Base-by-base conservation (phyloP, 2,113 vertebrate species). In the Antennarius striatus region DNA sequence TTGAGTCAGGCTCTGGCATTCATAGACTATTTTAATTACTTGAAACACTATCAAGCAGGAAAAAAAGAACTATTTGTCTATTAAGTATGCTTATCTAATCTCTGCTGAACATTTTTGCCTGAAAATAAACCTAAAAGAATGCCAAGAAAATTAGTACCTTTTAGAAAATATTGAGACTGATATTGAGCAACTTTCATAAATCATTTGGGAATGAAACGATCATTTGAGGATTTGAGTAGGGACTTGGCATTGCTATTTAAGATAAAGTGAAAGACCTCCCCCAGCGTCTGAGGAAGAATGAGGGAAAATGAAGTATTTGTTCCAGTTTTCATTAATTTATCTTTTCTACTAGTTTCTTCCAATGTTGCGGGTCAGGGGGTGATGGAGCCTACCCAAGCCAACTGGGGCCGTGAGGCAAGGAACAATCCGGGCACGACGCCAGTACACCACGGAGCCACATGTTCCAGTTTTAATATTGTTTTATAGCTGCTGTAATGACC, bases 1-100 rank as follows among this genome's bases (percentile, higher is more conserved):
- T 32, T 0, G 43, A 64, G 68, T 71, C 73, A 75, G 52, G 17
- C 65, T 42, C 61, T 84, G 84, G 77, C 77, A 80, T 75, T 82
- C 68, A 64, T 58, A 53, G 51, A 43, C 64, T 69, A 30, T 65
- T 74, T 78, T 82, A 81, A 84, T 79, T 74, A 75, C 83, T 64
- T 65, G 39, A 79, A 74, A 80, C 52, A 69, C 63, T 65, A 63
- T 73, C 59, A 86, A 79, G 63, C 10, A 43, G 8, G 29, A 22
- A 10, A 48, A 50, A 46, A 74, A 16, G 22, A 73, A 68, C 32
- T 64, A 77, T 84, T 85, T 85, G 71, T 81, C 82, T 59, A 62
- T 32, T 79, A 81, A 71, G 63, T 54, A 68, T 43, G 60, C 68
- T 83, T 79, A 83, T 84, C 83, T 86, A 78, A 83, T 88, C 86